A percentile compares a stretch with the other conserved stretches of the same genome.
Evolutionary conservation across 2,888 invertebrate species (phyloP).

Genomic region (Xylocampa areola): DNA sequence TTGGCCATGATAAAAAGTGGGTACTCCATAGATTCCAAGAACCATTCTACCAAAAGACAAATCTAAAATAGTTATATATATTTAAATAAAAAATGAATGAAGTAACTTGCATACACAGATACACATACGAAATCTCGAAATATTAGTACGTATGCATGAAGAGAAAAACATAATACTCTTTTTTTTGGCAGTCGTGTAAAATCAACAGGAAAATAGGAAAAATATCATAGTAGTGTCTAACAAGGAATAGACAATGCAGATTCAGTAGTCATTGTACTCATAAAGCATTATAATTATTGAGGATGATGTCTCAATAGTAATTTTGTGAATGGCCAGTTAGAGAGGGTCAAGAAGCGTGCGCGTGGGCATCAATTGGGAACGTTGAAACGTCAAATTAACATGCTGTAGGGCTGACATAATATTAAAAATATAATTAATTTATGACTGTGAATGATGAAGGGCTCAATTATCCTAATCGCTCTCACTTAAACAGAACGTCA

Average conservation of each 20-base stretch:
- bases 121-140: no score
- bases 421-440: conserved; percentile 50
- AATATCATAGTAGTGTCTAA: not conserved
- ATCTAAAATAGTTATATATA: no score
- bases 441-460: conserved; percentile 27
- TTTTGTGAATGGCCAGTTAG: conserved; percentile 76
- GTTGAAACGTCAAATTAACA: conserved; percentile 83
- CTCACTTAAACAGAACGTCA: conserved; percentile 17
- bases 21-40: no score
- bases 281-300: conserved; percentile 73
- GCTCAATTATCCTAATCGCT: conserved; percentile 37
- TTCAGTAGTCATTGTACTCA: conserved; percentile 58
- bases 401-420: conserved; percentile 71
- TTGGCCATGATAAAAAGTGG: no score
- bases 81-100: no score
- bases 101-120: no score
- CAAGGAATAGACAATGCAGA: conserved; percentile 20
- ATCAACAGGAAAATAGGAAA: not conserved
- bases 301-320: conserved; percentile 84
- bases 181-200: not conserved
- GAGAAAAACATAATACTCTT: no score
- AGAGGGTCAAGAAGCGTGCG: conserved; percentile 78
- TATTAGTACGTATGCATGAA: no score
- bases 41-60: no score
- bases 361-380: conserved; percentile 86